Percentiles rank a stretch among this genome's conserved stretches.
These are phyloP conservation scores for Rhopalosiphum maidis DNA, from an alignment of 1,140 invertebrate species.

Conservation along the genomic window DNA sequence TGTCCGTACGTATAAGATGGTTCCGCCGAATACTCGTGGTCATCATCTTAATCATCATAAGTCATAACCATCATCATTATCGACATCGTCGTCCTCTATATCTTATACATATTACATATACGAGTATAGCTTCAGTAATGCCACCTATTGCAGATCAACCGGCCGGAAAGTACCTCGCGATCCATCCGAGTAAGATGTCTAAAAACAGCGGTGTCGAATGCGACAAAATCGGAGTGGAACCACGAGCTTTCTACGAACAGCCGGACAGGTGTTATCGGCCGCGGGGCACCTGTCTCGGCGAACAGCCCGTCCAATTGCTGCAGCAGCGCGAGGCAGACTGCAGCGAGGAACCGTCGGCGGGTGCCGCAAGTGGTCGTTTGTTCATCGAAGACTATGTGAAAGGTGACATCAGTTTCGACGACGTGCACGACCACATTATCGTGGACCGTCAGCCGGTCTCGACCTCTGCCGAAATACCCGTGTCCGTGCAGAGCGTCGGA, in stretches of 20 bases:
- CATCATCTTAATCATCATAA: too few relatives aligned
- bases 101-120: too few relatives aligned
- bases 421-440: background rate
- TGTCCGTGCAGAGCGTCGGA: background rate
- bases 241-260: conserved; percentile 65
- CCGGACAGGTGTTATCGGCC: conserved; percentile 63
- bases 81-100: too few relatives aligned
- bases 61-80: too few relatives aligned
- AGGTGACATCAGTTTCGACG: background rate
- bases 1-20: too few relatives aligned
- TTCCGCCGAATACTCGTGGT: too few relatives aligned
- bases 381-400: background rate
- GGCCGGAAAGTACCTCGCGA: background rate
- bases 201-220: conserved; percentile 64
- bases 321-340: background rate
- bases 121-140: background rate
- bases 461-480: background rate
- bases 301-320: background rate
- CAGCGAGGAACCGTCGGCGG: too few relatives aligned
- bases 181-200: conserved; percentile 60
- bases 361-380: background rate
- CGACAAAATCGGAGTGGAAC: conserved; percentile 65
- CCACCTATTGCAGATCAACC: background rate
- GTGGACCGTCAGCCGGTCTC: background rate
- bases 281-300: conserved; percentile 62